These are phyloP conservation scores for Muricea muricata DNA, from an alignment of 92 coral and sea anemone genomes.

Conservation along the genomic window DNA sequence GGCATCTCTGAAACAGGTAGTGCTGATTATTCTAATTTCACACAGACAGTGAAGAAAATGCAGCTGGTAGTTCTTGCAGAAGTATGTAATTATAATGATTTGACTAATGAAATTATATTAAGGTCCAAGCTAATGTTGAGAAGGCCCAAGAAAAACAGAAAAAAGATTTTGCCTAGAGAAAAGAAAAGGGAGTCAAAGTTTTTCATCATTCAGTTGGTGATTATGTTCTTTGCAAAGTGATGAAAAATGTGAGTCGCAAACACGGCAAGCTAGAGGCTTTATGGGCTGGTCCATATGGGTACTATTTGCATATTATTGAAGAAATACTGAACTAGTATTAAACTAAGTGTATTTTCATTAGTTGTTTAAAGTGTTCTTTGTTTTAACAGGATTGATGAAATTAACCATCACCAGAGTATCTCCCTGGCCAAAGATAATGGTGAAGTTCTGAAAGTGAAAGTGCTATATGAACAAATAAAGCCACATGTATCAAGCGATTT, in stretches of 20 bases:
- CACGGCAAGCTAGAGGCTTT: not conserved
- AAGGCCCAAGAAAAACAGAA: too few relatives aligned
- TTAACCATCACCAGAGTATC: not conserved
- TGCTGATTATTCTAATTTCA: too few relatives aligned
- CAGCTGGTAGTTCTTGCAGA: too few relatives aligned
- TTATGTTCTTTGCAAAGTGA: not conserved
- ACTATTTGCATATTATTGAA: too few relatives aligned
- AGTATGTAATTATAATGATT: too few relatives aligned
- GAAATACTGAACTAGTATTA: too few relatives aligned
- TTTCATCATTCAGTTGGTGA: constrained; percentile 10
- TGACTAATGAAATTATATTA: not conserved
- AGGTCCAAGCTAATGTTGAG: constrained; percentile 13
- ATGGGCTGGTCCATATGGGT: not conserved
- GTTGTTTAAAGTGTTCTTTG: not conserved
- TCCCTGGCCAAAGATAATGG: not conserved
- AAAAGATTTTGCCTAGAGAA: constrained; percentile 2
- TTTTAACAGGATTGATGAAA: too few relatives aligned
- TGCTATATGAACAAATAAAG: constrained; percentile 14
- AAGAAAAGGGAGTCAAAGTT: constrained; percentile 13
- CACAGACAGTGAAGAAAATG: too few relatives aligned
- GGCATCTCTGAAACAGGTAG: too few relatives aligned
- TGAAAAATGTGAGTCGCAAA: constrained; percentile 4
- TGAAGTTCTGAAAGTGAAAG: constrained; percentile 17
- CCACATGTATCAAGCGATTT: constrained; percentile 21
- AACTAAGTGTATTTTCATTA: too few relatives aligned